These are phyloP conservation scores for Tuta absoluta DNA, from an alignment of 2,888 invertebrate genomes.

Conservation along the genomic window DNA sequence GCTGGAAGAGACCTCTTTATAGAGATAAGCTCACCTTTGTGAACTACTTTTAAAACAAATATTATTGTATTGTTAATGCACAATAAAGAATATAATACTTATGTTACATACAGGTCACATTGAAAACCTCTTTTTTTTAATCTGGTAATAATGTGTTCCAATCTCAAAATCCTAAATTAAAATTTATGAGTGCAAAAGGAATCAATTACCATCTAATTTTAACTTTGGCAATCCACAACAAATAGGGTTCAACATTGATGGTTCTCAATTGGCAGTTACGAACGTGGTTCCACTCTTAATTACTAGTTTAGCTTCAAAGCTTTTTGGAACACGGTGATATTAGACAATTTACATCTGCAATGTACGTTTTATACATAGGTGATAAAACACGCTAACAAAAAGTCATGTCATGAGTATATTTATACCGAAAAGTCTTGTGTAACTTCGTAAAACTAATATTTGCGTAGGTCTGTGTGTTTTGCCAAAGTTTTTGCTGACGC, in stretches of 20 bases:
- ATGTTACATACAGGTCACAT: too few relatives aligned
- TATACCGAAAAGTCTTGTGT: background rate
- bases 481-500: slow-evolving; percentile 5
- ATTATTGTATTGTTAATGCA: too few relatives aligned
- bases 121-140: too few relatives aligned
- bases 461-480: slow-evolving; percentile 8
- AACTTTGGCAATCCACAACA: slow-evolving; percentile 16
- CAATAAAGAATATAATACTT: too few relatives aligned
- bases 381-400: too few relatives aligned
- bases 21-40: too few relatives aligned
- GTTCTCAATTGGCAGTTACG: background rate
- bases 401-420: too few relatives aligned
- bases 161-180: background rate
- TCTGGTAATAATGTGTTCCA: too few relatives aligned
- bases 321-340: slow-evolving; percentile 18
- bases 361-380: background rate
- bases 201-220: slow-evolving; percentile 13
- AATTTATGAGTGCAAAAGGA: background rate
- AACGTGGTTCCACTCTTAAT: slow-evolving; percentile 2
- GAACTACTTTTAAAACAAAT: too few relatives aligned
- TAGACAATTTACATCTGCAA: slow-evolving; percentile 16
- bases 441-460: background rate
- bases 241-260: slow-evolving; percentile 2
- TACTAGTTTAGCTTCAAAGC: background rate
- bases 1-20: too few relatives aligned